Conservation (phyloP, 2,888 invertebrate species). For the Drosophila demipolita region DNA sequence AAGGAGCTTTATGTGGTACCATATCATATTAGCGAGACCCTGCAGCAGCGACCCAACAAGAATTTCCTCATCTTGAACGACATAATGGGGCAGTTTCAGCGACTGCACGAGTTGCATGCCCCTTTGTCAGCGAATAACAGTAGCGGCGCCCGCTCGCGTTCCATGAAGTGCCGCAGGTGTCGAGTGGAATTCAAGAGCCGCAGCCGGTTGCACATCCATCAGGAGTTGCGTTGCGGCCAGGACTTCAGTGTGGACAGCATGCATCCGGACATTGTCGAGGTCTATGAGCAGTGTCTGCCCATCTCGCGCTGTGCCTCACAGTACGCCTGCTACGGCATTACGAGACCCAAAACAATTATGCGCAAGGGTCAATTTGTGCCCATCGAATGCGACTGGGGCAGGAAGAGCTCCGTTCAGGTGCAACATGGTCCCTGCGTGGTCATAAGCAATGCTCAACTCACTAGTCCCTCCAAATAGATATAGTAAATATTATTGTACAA, state of each 20-base stretch:
- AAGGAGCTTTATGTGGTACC: conserved; percentile 66
- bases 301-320: conserved; percentile 60
- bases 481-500: conserved; percentile 12
- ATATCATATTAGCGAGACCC: conserved; percentile 63
- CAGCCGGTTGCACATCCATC: conserved; percentile 59
- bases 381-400: conserved; percentile 66
- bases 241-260: conserved; percentile 65
- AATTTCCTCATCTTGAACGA: conserved; percentile 63
- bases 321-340: conserved; percentile 65
- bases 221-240: conserved; percentile 63
- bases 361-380: conserved; percentile 62
- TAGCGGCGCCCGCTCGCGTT: conserved; percentile 8
- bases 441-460: conserved; percentile 57
- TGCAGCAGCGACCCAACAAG: conserved; percentile 61
- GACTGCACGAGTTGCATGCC: conserved; percentile 52
- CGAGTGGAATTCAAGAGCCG: conserved; percentile 38
- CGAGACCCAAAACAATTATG: conserved; percentile 60
- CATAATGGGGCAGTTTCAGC: conserved; percentile 57
- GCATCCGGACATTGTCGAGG: conserved; percentile 65
- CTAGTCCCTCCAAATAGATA: conserved; percentile 55
- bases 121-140: neutral
- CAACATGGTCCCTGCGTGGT: conserved; percentile 64
- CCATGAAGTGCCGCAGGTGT: conserved; percentile 51
- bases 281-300: conserved; percentile 68
- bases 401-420: conserved; percentile 62